A percentile compares a stretch with the other conserved stretches of the same genome.
Evolutionary conservation across 2,888 invertebrate genomes (phyloP).

Genomic region (Rhogogaster chlorosoma): DNA sequence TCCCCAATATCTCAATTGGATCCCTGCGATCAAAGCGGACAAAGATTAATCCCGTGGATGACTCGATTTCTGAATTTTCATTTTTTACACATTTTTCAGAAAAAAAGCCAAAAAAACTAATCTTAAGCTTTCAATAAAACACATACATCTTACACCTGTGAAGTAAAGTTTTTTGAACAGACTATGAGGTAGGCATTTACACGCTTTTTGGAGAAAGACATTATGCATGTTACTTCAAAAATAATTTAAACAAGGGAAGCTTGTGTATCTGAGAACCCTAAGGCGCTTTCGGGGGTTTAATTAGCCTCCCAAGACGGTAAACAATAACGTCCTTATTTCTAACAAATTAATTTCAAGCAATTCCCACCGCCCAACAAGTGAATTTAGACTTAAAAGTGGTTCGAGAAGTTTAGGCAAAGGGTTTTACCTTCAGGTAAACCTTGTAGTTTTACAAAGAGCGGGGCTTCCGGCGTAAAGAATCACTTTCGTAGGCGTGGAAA

Average conservation of each 20-base stretch:
- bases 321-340: slow-evolving; percentile 66
- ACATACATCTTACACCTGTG: too few relatives aligned
- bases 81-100: background rate
- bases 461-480: background rate
- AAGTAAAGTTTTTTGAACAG: background rate
- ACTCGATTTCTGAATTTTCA: background rate
- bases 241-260: background rate
- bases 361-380: slow-evolving; percentile 49
- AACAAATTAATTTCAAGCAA: slow-evolving; percentile 67
- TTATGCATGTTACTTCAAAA: background rate
- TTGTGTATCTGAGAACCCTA: background rate
- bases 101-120: background rate
- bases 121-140: background rate
- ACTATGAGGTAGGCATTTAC: background rate
- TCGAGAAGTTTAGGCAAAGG: slow-evolving; percentile 53
- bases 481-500: background rate
- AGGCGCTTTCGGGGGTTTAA: slow-evolving; percentile 56
- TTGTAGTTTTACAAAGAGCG: background rate
- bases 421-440: slow-evolving; percentile 25
- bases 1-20: slow-evolving; percentile 27
- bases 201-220: background rate
- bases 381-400: slow-evolving; percentile 44
- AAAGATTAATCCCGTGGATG: slow-evolving; percentile 27
- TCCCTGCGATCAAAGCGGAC: background rate
- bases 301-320: slow-evolving; percentile 60